A percentile compares a stretch with the other conserved stretches of the same genome.
Conservation (phyloP, 2,888 invertebrate genomes). For the Tenthredo distinguenda region DNA sequence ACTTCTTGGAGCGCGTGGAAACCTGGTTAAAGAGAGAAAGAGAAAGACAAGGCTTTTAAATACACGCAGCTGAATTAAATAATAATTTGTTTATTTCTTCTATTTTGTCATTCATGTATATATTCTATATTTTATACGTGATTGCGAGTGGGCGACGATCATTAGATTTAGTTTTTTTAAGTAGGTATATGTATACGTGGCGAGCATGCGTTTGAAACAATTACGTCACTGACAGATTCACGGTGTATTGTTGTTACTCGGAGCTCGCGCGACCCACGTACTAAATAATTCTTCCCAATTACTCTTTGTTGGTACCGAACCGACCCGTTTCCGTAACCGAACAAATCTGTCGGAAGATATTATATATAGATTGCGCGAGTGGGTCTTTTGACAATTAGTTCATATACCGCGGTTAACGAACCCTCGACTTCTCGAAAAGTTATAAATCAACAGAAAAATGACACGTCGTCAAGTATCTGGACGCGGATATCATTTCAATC, state of each 20-base stretch:
- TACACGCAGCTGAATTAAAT: not conserved
- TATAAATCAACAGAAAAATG: not conserved
- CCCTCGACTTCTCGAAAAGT: not conserved
- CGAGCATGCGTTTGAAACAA: not conserved
- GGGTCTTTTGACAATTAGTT: constrained; percentile 42
- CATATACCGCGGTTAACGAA: constrained; percentile 12
- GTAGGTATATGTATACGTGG: not conserved
- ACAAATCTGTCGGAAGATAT: constrained; percentile 3
- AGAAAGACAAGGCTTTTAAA: not conserved
- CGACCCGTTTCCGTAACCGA: constrained; percentile 24
- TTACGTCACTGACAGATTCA: constrained; percentile 22
- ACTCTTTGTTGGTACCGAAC: constrained; percentile 22
- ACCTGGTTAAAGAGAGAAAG: not conserved
- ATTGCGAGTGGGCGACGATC: not conserved
- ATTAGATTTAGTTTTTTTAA: not conserved
- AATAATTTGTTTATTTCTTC: not conserved
- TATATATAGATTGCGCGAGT: constrained; percentile 25
- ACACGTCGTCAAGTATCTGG: not conserved
- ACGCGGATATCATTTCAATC: constrained; percentile 43
- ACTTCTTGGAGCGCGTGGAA: not conserved
- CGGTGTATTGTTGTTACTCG: not conserved
- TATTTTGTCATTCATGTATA: not conserved
- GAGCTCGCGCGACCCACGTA: constrained; percentile 30
- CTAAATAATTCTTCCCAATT: constrained; percentile 35
- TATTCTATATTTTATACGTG: not conserved